Percentiles rank a stretch among this genome's conserved stretches.
These are phyloP conservation scores for Agrypnus murinus DNA, from an alignment of 2,888 invertebrate genomes.

Conservation along the genomic window DNA sequence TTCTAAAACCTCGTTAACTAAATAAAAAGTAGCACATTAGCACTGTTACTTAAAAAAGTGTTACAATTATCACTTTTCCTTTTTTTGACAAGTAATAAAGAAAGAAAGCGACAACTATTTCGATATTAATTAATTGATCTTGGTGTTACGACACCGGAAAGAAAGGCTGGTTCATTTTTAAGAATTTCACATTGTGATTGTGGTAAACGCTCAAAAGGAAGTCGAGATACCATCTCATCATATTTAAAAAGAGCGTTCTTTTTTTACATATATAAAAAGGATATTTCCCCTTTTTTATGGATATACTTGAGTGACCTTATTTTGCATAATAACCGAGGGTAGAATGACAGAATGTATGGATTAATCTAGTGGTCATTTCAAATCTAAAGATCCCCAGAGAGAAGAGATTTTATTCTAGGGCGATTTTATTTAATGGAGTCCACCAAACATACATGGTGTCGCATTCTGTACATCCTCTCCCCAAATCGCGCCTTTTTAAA, in stretches of 20 bases:
- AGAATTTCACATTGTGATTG: no score
- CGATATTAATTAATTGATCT: not conserved
- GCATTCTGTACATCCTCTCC: no score
- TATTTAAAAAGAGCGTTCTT: no score
- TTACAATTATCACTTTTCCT: not conserved
- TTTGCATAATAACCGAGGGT: constrained; percentile 18
- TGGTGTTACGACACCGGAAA: not conserved
- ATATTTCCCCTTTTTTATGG: not conserved
- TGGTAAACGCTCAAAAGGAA: no score
- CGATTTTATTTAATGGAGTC: no score
- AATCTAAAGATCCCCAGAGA: not conserved
- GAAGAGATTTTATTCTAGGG: no score
- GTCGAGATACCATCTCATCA: no score
- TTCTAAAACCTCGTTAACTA: no score
- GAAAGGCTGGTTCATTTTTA: not conserved
- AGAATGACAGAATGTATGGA: constrained; percentile 7
- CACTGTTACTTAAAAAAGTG: no score
- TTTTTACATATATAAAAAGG: not conserved
- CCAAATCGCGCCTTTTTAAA: no score
- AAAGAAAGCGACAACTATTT: constrained; percentile 4
- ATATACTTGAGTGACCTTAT: not conserved
- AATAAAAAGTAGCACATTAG: no score
- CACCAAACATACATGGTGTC: no score
- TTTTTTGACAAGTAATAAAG: constrained; percentile 13
- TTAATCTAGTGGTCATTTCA: constrained; percentile 5